phyloP scores from a whole-genome alignment of 1,140 invertebrate genomes.

The Papilio machaon region DNA sequence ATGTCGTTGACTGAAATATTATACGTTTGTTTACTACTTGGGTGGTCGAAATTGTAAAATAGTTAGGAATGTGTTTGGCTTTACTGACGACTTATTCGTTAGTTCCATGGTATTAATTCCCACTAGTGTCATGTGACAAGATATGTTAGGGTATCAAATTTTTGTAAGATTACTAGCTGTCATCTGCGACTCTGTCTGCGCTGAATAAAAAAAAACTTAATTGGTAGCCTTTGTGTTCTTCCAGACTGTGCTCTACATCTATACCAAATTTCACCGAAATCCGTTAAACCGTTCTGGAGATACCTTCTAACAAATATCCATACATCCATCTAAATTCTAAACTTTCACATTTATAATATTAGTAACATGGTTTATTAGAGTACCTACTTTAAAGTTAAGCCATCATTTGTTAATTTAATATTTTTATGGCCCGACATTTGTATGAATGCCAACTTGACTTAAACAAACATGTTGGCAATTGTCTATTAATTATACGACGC shows the following conservation, averaged over 20 bases:
- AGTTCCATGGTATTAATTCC: not conserved
- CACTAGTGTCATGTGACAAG: not conserved
- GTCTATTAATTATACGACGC: constrained; percentile 12
- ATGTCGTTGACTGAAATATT: not conserved
- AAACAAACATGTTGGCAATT: not conserved
- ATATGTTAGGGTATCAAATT: not conserved
- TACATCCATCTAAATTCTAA: no score
- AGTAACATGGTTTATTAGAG: no score
- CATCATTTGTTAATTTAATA: not conserved
- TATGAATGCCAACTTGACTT: not conserved
- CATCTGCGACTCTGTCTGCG: no score
- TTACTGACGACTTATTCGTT: not conserved
- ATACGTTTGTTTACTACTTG: not conserved
- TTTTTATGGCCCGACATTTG: not conserved
- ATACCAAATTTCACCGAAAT: no score
- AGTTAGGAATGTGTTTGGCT: constrained; percentile 7
- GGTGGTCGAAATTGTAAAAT: not conserved
- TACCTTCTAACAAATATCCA: no score
- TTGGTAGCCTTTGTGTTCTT: no score
- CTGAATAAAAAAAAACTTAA: no score
- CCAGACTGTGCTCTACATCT: no score
- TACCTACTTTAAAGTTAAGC: not conserved
- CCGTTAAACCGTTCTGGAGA: no score
- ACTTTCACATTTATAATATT: no score
- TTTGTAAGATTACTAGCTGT: no score